Conservation (phyloP, 2,888 invertebrate species). For the Thelaira solivaga region DNA sequence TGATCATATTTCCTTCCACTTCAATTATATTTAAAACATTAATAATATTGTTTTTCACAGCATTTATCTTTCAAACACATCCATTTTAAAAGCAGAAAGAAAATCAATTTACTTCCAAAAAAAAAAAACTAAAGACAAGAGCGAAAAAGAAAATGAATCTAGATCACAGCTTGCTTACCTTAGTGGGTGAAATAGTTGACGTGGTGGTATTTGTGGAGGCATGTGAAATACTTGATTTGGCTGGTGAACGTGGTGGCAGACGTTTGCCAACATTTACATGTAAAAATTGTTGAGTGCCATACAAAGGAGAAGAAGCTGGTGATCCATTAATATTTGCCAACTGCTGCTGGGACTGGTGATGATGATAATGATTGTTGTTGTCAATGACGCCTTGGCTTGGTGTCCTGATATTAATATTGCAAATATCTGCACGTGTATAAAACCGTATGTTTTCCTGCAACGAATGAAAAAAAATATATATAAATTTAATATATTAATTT, state of each 20-base stretch:
- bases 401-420: slow-evolving; percentile 70
- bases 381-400: slow-evolving; percentile 57
- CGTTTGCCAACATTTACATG: slow-evolving; percentile 64
- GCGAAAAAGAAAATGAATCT: slow-evolving; percentile 8
- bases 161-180: slow-evolving; percentile 61
- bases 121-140: not conserved
- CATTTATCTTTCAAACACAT: not conserved
- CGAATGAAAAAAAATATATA: not conserved
- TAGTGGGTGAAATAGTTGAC: slow-evolving; percentile 70
- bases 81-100: not conserved
- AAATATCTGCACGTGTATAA: slow-evolving; percentile 71
- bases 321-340: slow-evolving; percentile 40
- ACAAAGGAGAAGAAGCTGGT: slow-evolving; percentile 37
- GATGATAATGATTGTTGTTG: slow-evolving; percentile 46
- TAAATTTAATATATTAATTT: slow-evolving; percentile 47
- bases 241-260: slow-evolving; percentile 72
- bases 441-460: slow-evolving; percentile 64
- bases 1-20: slow-evolving; percentile 50
- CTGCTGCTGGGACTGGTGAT: slow-evolving; percentile 33
- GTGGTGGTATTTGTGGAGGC: slow-evolving; percentile 70
- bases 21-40: slow-evolving; percentile 45
- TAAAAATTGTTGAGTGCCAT: slow-evolving; percentile 51
- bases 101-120: not conserved
- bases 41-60: slow-evolving; percentile 31
- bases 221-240: slow-evolving; percentile 68